phyloP scores from a whole-genome alignment of 2,797 vertebrate genomes.

The Lophius americanus region DNA sequence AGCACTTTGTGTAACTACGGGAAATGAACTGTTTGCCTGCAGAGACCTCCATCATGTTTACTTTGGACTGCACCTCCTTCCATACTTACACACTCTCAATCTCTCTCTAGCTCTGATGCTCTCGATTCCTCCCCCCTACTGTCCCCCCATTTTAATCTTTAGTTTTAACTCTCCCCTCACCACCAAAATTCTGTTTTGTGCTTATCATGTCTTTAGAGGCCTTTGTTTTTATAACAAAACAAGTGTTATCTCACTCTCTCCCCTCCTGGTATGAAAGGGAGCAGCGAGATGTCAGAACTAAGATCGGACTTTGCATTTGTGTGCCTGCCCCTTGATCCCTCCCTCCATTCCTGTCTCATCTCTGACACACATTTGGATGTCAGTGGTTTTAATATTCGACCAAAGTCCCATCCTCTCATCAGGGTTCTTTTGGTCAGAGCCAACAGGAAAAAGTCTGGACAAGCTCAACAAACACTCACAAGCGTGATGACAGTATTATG shows the following conservation, averaged over 20 bases:
- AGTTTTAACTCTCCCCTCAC: conserved; percentile 46
- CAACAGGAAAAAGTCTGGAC: conserved; percentile 9
- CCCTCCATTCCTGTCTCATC: conserved; percentile 21
- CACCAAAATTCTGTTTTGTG: conserved; percentile 6
- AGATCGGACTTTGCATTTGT: conserved; percentile 20
- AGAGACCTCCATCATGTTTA: conserved; percentile 72
- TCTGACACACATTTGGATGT: conserved; percentile 40
- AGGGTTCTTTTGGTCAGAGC: conserved; percentile 22
- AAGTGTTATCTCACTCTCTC: too few relatives aligned
- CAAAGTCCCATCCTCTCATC: conserved; percentile 21
- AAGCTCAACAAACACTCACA: conserved; percentile 4
- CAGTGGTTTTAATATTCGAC: conserved; percentile 27
- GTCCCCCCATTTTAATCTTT: conserved; percentile 42
- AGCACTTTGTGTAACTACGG: conserved; percentile 70
- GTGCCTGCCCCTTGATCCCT: conserved; percentile 4
- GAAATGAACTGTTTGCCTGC: conserved; percentile 73
- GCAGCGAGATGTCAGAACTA: conserved; percentile 18
- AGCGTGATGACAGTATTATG: conserved; percentile 11
- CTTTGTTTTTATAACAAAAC: too few relatives aligned
- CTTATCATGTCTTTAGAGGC: not conserved
- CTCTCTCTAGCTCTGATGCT: conserved; percentile 41
- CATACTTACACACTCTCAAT: conserved; percentile 52
- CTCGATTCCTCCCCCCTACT: conserved; percentile 14
- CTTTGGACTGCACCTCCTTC: conserved; percentile 66
- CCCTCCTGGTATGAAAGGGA: conserved; percentile 11